Evolutionary conservation across 2,888 invertebrate species (phyloP).

Genomic region (Merodon equestris): DNA sequence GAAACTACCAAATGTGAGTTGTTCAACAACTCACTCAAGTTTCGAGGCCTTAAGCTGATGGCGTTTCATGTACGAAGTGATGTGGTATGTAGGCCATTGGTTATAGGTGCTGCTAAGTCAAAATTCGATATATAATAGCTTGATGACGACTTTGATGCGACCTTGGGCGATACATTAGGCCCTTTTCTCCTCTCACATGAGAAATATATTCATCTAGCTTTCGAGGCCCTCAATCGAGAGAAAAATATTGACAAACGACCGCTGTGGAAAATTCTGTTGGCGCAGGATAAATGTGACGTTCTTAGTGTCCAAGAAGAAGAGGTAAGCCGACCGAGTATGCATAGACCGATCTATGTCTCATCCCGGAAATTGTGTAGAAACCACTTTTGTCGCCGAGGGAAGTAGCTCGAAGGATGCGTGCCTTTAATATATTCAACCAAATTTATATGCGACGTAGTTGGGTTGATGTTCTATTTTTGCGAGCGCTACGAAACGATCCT

Average conservation of each 20-base stretch:
- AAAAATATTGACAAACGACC: constrained; percentile 71
- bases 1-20: constrained; percentile 72
- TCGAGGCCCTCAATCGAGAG: constrained; percentile 69
- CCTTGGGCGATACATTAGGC: constrained; percentile 73
- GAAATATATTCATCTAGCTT: constrained; percentile 71
- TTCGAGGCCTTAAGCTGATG: constrained; percentile 72
- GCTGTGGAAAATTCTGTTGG: constrained; percentile 74
- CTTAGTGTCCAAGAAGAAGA: constrained; percentile 73
- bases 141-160: constrained; percentile 29
- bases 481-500: constrained; percentile 71
- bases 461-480: constrained; percentile 74
- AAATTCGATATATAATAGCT: constrained; percentile 8
- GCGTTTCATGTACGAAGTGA: constrained; percentile 72
- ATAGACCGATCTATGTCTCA: too few relatives aligned
- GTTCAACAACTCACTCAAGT: constrained; percentile 72
- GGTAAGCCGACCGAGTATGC: too few relatives aligned
- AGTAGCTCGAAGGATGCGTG: constrained; percentile 72
- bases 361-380: constrained; percentile 72
- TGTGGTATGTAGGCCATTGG: constrained; percentile 70
- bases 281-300: constrained; percentile 74
- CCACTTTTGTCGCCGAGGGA: constrained; percentile 73
- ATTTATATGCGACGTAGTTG: constrained; percentile 74
- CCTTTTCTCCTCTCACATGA: constrained; percentile 73
- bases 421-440: constrained; percentile 74
- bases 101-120: background rate